phyloP scores from a whole-genome alignment of 1,140 invertebrate species.

The Argopecten irradians region DNA sequence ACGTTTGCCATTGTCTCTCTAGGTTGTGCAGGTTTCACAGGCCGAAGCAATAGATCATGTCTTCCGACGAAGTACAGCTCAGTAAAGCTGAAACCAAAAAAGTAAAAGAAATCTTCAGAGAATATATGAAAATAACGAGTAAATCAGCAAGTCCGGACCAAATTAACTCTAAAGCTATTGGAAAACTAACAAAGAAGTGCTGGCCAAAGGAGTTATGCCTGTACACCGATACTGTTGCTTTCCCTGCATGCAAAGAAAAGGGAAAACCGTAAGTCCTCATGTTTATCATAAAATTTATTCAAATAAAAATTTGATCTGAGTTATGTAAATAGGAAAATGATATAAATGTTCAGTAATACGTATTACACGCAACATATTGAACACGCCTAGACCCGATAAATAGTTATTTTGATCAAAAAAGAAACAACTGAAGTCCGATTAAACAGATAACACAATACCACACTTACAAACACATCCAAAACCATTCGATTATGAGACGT shows the following conservation, averaged over 20 bases:
- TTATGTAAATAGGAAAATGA: too few species aligned
- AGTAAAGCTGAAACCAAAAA: slow-evolving; percentile 28
- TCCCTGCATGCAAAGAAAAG: slow-evolving; percentile 47
- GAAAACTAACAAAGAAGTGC: slow-evolving; percentile 44
- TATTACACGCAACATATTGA: too few species aligned
- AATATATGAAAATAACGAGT: slow-evolving; percentile 37
- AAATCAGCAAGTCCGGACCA: slow-evolving; percentile 36
- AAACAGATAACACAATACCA: too few species aligned
- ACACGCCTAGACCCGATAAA: too few species aligned
- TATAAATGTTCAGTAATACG: too few species aligned
- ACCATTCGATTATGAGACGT: too few species aligned
- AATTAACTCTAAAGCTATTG: slow-evolving; percentile 42
- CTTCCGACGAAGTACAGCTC: not conserved
- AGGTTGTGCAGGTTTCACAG: not conserved
- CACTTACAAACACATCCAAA: too few species aligned
- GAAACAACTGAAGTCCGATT: too few species aligned
- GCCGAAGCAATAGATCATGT: not conserved
- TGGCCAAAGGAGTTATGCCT: slow-evolving; percentile 40
- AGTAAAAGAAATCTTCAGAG: slow-evolving; percentile 29
- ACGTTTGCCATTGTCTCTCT: not conserved
- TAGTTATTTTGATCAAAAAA: too few species aligned
- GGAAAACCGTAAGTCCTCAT: slow-evolving; percentile 38
- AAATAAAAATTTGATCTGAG: too few species aligned
- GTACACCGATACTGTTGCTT: slow-evolving; percentile 44
- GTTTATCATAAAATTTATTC: too few species aligned